Evolutionary conservation across 64 coral and sea anemone genomes (phyloP), one percentile per base, ranked within the genome.

Genomic region (Hydrozoanthus tunicans): DNA sequence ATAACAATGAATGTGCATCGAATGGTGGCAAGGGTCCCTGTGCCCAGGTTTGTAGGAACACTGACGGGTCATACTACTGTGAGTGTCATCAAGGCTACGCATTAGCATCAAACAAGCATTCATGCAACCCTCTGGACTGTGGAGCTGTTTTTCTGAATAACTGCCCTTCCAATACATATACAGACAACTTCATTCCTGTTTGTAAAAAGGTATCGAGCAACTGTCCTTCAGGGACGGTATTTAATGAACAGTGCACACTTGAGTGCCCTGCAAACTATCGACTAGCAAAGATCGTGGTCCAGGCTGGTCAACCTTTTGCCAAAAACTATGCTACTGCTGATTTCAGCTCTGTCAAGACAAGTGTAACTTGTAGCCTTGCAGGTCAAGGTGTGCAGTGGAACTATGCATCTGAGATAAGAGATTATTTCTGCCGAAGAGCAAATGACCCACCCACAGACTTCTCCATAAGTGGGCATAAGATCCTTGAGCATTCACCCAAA

Each of bases 371-470:
- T 70, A 59, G 60, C 6, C 2, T 93, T 62, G 15, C 61, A 58
- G 91, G 81, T 6, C 71, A 78, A 15, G 64, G 60, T 17, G 82
- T 93, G 14, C 60, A 86, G 11, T 93, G 91, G 91, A 68, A 88
- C 53, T 43, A 75, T 88, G 84, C 52, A 59, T 88, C 84, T 14
- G 69, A 88, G 11, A 59, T 88, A 51, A 81, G 6, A 1, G 51
- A 71, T 54, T 92, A 92, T n/a, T 97, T 78, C 14, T 97, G 95
- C 54, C 92, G 92, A 12, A 82, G 95, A 51, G 58, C 54, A 77
- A 97, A 97, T 92, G 95, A 97, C 26, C 95, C 95, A 13, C 95
- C 95, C 25, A 17, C 11, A 5, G 43, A 70, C 10, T 53, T 97
- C 5, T 51, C n/a, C 27, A 69, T 97, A 5, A 91, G 65, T 81